Percentiles rank a stretch among this genome's conserved stretches.
Evolutionary conservation across 37 sponge, comb jelly and placozoan species (phyloP).

Genomic region (Trichoplax adhaerens): DNA sequence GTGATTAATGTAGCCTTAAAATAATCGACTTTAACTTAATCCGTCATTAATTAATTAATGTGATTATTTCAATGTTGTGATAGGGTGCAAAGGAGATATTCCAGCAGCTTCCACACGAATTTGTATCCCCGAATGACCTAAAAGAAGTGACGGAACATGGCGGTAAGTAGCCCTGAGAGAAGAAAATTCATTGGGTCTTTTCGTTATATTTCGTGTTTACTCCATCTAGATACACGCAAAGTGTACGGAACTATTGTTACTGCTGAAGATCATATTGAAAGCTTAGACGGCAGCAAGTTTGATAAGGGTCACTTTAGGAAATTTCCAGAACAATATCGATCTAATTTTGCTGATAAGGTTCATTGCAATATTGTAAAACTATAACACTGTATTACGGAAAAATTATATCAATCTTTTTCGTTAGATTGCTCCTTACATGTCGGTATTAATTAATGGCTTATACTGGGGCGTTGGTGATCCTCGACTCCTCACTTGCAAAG

Average conservation of each 20-base stretch:
- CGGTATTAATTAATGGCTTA: conserved; percentile 77
- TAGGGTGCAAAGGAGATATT: conserved; percentile 89
- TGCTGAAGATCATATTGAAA: conserved; percentile 38
- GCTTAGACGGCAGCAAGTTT: conserved; percentile 25
- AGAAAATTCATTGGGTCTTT: neutral
- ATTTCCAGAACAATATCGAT: conserved; percentile 31
- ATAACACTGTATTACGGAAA: neutral
- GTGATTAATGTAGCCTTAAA: neutral
- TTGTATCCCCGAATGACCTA: conserved; percentile 55
- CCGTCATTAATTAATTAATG: no score
- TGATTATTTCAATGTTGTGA: neutral
- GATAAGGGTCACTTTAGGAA: conserved; percentile 26
- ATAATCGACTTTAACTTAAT: no score
- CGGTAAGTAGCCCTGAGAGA: conserved; percentile 16
- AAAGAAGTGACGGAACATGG: conserved; percentile 56
- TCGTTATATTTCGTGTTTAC: neutral
- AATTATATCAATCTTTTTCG: conserved; percentile 5
- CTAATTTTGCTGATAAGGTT: conserved; percentile 44
- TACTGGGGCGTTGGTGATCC: conserved; percentile 75
- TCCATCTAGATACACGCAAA: conserved; percentile 25
- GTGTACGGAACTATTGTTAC: conserved; percentile 55
- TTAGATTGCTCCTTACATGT: conserved; percentile 79
- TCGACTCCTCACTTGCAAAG: conserved; percentile 45
- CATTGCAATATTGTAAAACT: neutral
- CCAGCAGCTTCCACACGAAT: conserved; percentile 78